Conservation (phyloP, 2,797 vertebrate species). For the Rhinella marina region DNA sequence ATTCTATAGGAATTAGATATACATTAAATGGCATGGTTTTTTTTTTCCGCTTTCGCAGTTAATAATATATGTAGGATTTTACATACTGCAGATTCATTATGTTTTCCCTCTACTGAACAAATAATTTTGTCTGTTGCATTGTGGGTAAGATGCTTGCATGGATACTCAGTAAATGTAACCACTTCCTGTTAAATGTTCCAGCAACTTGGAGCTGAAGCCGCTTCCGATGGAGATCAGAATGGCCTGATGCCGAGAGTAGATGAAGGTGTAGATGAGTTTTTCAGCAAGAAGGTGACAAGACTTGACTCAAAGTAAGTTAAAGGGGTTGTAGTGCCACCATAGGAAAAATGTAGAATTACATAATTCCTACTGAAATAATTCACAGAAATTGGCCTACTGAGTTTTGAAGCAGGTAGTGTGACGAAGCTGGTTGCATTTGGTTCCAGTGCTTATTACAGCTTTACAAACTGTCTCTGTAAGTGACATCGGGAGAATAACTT, state of each 20-base stretch:
- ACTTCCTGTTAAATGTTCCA: constrained; percentile 59
- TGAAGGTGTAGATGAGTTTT: constrained; percentile 97
- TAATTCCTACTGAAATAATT: too few species aligned
- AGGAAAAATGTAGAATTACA: too few species aligned
- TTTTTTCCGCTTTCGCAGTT: neutral
- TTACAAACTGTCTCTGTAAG: too few species aligned
- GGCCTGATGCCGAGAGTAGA: constrained; percentile 95
- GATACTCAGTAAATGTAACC: neutral
- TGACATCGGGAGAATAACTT: too few species aligned
- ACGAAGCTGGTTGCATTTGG: too few species aligned
- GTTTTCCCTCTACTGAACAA: neutral
- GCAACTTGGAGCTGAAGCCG: constrained; percentile 78
- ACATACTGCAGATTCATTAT: neutral
- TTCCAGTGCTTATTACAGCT: too few species aligned
- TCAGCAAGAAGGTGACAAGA: constrained; percentile 94
- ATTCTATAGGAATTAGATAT: neutral
- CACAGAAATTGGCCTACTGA: too few species aligned
- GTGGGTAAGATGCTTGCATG: neutral
- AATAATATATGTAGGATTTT: neutral
- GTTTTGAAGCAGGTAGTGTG: too few species aligned
- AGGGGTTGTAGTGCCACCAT: neutral
- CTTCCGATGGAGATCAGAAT: constrained; percentile 92
- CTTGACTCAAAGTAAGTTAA: constrained; percentile 89
- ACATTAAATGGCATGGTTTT: neutral
- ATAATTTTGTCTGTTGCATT: neutral